Evolutionary conservation across 1,140 invertebrate genomes (phyloP).

Genomic region (Drosophila leontia): DNA sequence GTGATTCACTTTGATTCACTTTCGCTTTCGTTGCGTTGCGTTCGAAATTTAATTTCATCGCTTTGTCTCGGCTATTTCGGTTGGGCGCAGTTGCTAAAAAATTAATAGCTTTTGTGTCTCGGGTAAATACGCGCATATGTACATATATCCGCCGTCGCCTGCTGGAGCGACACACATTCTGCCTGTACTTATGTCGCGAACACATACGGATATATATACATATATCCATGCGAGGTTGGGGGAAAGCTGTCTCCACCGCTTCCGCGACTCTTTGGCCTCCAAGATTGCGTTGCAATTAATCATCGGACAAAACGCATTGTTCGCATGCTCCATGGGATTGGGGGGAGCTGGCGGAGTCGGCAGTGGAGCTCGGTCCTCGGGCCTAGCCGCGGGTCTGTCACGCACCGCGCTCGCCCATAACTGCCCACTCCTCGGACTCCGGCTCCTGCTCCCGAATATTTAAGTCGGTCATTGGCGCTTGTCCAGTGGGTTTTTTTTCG

Average conservation of each 20-base stretch:
- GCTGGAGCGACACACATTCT: constrained; percentile 68
- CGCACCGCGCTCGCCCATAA: constrained; percentile 27
- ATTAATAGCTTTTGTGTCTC: constrained; percentile 76
- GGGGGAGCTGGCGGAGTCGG: background rate
- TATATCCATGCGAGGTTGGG: constrained; percentile 49
- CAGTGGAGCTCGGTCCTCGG: background rate
- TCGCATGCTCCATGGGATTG: constrained; percentile 44
- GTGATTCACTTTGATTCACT: constrained; percentile 56
- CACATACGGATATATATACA: background rate
- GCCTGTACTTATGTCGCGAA: constrained; percentile 16
- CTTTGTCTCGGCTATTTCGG: constrained; percentile 45
- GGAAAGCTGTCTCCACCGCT: constrained; percentile 59
- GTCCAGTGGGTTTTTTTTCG: constrained; percentile 34
- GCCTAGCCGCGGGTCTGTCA: constrained; percentile 20
- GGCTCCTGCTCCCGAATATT: constrained; percentile 52
- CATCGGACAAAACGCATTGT: constrained; percentile 81
- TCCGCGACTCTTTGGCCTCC: constrained; percentile 66
- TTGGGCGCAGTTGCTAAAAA: constrained; percentile 64
- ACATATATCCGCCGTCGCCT: constrained; percentile 38
- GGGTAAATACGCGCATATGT: constrained; percentile 44
- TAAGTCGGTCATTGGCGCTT: constrained; percentile 70
- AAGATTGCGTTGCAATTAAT: constrained; percentile 82
- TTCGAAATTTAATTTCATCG: constrained; percentile 56
- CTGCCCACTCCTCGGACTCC: constrained; percentile 35
- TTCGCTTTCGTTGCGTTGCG: constrained; percentile 61